A percentile compares a stretch with the other conserved stretches of the same genome.
Conservation (phyloP, 2,113 vertebrate species). For the Hemicordylus capensis region DNA sequence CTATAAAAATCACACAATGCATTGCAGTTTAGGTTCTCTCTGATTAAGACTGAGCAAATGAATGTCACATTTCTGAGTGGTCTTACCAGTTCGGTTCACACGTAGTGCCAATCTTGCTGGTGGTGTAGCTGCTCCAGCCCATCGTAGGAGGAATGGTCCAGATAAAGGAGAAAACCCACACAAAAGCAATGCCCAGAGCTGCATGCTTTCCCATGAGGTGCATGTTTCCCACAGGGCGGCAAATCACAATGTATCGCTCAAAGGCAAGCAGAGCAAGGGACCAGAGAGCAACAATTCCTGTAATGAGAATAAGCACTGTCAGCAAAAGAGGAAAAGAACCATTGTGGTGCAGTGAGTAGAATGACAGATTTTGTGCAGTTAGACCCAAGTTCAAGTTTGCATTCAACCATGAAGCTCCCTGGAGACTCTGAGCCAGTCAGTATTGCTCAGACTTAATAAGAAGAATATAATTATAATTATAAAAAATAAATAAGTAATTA, state of each 20-base stretch:
- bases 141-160: conserved; percentile 88
- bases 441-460: too few relatives aligned
- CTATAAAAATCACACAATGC: conserved; percentile 65
- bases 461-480: too few relatives aligned
- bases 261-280: conserved; percentile 88
- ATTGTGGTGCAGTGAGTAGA: not conserved
- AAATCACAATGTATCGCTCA: conserved; percentile 86
- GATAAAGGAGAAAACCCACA: conserved; percentile 89
- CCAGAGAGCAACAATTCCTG: conserved; percentile 91
- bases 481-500: too few relatives aligned
- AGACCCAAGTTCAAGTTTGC: not conserved
- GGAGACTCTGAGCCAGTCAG: not conserved
- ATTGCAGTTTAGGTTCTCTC: not conserved
- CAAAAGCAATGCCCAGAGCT: conserved; percentile 81
- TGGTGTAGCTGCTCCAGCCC: conserved; percentile 91
- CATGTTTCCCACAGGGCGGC: conserved; percentile 78
- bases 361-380: not conserved
- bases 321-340: not conserved
- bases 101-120: conserved; percentile 91
- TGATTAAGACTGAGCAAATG: not conserved
- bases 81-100: conserved; percentile 94
- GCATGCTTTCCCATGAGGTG: conserved; percentile 79
- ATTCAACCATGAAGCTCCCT: not conserved
- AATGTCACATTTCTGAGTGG: not conserved
- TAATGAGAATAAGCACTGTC: not conserved